Evolutionary conservation across 2,113 vertebrate species (phyloP).

Genomic region (Stegostoma tigrinum): DNA sequence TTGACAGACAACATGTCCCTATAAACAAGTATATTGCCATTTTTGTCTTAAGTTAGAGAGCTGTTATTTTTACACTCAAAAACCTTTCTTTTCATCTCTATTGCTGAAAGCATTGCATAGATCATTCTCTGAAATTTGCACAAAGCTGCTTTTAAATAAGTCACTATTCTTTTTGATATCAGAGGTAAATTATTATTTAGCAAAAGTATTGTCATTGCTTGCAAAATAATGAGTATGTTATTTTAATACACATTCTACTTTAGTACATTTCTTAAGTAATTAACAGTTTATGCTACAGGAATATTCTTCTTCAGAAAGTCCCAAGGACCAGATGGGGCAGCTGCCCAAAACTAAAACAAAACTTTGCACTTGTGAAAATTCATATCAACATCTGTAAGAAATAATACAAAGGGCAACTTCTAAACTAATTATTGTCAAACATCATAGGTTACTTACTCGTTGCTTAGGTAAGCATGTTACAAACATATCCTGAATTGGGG

Average conservation of each 20-base stretch:
- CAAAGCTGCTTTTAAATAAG: background rate
- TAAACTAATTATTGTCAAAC: background rate
- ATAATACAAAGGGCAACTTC: background rate
- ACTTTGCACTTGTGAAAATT: background rate
- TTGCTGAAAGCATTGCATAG: background rate
- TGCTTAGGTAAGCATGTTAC: background rate
- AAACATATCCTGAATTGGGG: background rate
- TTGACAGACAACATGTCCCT: conserved; percentile 24
- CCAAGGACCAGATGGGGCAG: background rate
- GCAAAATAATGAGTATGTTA: background rate
- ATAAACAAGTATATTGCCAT: conserved; percentile 17
- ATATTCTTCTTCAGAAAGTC: background rate
- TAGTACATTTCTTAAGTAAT: background rate
- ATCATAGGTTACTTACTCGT: background rate
- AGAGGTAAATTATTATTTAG: background rate
- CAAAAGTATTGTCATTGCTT: background rate
- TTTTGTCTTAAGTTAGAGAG: conserved; percentile 5
- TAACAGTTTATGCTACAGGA: background rate
- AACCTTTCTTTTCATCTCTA: background rate
- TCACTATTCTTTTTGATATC: background rate
- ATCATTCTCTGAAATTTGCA: background rate
- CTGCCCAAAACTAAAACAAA: background rate
- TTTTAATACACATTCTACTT: background rate
- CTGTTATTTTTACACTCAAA: background rate
- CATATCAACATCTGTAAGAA: background rate